Evolutionary conservation across 1,140 invertebrate species (phyloP).

Genomic region (Condylostylus longicornis): DNA sequence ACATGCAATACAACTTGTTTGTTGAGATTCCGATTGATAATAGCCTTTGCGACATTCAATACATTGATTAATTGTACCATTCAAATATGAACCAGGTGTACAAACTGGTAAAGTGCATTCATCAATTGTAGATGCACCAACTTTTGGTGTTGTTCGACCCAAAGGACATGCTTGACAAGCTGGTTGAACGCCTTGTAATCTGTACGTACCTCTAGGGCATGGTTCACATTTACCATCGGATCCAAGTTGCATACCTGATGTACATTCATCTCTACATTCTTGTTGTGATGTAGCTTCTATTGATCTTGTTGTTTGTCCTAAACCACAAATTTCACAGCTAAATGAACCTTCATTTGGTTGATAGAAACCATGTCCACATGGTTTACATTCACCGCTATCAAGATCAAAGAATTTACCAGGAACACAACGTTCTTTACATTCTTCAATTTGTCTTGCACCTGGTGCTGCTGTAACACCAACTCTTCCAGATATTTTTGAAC

Average conservation of each 20-base stretch:
- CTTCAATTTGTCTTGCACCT: conserved; percentile 69
- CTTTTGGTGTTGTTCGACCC: conserved; percentile 72
- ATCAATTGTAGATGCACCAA: conserved; percentile 65
- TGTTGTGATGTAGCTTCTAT: conserved; percentile 75
- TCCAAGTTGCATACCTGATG: conserved; percentile 73
- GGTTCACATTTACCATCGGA: conserved; percentile 81
- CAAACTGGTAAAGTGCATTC: conserved; percentile 86
- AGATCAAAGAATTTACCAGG: conserved; percentile 86
- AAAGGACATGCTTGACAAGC: conserved; percentile 77
- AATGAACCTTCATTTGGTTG: conserved; percentile 85
- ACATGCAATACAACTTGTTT: conserved; percentile 74
- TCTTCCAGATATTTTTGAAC: conserved; percentile 73
- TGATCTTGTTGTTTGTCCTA: conserved; percentile 85
- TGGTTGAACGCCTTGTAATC: conserved; percentile 73
- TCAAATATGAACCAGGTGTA: conserved; percentile 65
- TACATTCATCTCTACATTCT: conserved; percentile 83
- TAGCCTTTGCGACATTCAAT: conserved; percentile 78
- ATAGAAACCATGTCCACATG: conserved; percentile 88
- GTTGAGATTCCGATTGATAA: conserved; percentile 83
- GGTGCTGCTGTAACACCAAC: conserved; percentile 70
- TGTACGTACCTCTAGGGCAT: conserved; percentile 80
- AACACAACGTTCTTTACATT: conserved; percentile 86
- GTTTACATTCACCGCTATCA: conserved; percentile 64
- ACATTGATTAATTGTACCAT: conserved; percentile 71
- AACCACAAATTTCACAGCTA: conserved; percentile 71